Percentiles rank a stretch among this genome's conserved stretches.
These are phyloP conservation scores for Pygocentrus nattereri DNA, from an alignment of 2,797 vertebrate species.

Conservation along the genomic window DNA sequence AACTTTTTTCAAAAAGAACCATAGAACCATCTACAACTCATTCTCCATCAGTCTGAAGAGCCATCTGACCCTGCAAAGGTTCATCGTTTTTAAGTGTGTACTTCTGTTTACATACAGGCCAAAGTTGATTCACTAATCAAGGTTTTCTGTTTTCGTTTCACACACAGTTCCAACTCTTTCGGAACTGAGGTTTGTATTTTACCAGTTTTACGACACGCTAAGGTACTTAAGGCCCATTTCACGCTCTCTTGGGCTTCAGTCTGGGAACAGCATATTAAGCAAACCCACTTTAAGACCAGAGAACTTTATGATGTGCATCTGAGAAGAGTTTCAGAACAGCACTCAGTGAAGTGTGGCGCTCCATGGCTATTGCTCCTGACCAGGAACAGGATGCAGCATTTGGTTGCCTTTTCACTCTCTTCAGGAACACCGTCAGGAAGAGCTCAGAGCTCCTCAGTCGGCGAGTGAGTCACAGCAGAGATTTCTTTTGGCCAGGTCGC, in stretches of 20 bases:
- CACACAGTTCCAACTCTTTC: no score
- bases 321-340: constrained; percentile 10
- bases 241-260: constrained; percentile 20
- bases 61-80: no score
- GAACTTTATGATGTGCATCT: not conserved
- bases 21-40: no score
- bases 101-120: no score
- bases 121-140: no score
- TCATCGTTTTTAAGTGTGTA: no score
- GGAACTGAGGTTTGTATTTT: not conserved
- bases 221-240: constrained; percentile 25
- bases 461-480: constrained; percentile 65
- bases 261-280: constrained; percentile 30
- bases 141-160: no score
- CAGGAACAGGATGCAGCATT: constrained; percentile 12
- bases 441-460: constrained; percentile 65
- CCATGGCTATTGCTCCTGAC: constrained; percentile 35
- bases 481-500: constrained; percentile 71
- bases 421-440: constrained; percentile 64
- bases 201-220: not conserved
- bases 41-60: no score
- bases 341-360: constrained; percentile 10
- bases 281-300: constrained; percentile 27
- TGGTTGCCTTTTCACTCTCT: constrained; percentile 46
- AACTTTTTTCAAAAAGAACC: no score